Conservation (phyloP, 2,113 vertebrate species). For the Mormyrus lacerda region DNA sequence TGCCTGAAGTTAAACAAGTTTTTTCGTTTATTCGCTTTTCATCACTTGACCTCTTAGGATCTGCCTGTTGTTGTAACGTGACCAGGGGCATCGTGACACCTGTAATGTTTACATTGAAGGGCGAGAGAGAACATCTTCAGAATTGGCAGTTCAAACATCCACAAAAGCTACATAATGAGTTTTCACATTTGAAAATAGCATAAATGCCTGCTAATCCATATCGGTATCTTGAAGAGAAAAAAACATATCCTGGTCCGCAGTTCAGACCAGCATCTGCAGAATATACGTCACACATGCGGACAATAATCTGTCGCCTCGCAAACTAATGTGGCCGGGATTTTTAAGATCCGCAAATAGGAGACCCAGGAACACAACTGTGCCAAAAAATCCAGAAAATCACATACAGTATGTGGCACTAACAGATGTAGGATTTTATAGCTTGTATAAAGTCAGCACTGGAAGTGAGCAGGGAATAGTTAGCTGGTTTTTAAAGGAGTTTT, state of each 20-base stretch:
- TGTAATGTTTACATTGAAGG: not conserved
- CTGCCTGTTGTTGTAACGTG: not conserved
- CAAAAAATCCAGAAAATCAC: not conserved
- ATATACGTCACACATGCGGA: not conserved
- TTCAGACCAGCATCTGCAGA: not conserved
- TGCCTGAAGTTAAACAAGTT: not conserved
- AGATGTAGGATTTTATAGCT: not conserved
- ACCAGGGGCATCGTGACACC: not conserved
- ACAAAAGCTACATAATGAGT: not conserved
- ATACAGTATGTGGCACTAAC: not conserved
- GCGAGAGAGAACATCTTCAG: not conserved
- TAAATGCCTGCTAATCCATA: not conserved
- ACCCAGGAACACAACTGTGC: not conserved
- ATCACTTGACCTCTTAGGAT: not conserved
- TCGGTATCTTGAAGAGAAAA: not conserved
- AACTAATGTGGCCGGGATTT: not conserved
- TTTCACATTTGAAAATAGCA: not conserved
- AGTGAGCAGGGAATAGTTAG: not conserved
- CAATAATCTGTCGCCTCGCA: not conserved
- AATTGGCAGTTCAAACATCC: not conserved
- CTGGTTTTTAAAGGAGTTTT: not conserved
- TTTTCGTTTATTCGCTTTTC: not conserved
- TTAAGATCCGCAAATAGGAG: not conserved
- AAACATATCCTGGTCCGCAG: not conserved
- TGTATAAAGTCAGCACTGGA: not conserved